Conservation (phyloP, 1,140 invertebrate genomes). For the Drosophila nigrodunni region DNA sequence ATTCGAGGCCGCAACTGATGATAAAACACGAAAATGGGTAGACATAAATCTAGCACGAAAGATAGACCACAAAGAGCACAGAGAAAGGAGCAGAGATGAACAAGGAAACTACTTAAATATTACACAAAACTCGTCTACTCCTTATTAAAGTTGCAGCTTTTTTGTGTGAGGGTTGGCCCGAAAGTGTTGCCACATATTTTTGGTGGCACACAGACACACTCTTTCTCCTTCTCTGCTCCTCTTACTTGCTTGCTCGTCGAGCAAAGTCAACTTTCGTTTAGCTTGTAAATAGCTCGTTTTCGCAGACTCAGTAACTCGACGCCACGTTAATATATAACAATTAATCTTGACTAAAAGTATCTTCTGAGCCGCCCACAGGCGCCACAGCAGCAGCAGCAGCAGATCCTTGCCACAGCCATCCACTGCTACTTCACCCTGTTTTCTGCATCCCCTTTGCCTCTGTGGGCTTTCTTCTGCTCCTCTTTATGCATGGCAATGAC, state of each 20-base stretch:
- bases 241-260: constrained; percentile 50
- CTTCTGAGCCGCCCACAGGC: constrained; percentile 58
- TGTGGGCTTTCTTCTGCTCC: neutral
- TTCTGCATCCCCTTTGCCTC: neutral
- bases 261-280: constrained; percentile 83
- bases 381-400: constrained; percentile 7
- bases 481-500: constrained; percentile 71
- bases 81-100: neutral
- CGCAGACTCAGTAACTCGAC: constrained; percentile 82
- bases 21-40: constrained; percentile 80
- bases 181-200: neutral
- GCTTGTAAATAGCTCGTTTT: constrained; percentile 84
- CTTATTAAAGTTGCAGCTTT: constrained; percentile 38
- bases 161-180: neutral
- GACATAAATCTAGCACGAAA: constrained; percentile 72
- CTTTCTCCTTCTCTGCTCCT: constrained; percentile 20
- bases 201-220: too few relatives aligned
- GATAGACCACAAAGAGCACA: constrained; percentile 59
- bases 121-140: constrained; percentile 19
- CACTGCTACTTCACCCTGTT: neutral
- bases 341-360: constrained; percentile 83
- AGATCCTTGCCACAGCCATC: constrained; percentile 11
- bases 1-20: constrained; percentile 74
- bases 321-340: constrained; percentile 84
- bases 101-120: constrained; percentile 60